Evolutionary conservation across 2,113 vertebrate genomes (phyloP), one percentile per base, ranked within the genome.

Genomic region (Oncorhynchus masou): DNA sequence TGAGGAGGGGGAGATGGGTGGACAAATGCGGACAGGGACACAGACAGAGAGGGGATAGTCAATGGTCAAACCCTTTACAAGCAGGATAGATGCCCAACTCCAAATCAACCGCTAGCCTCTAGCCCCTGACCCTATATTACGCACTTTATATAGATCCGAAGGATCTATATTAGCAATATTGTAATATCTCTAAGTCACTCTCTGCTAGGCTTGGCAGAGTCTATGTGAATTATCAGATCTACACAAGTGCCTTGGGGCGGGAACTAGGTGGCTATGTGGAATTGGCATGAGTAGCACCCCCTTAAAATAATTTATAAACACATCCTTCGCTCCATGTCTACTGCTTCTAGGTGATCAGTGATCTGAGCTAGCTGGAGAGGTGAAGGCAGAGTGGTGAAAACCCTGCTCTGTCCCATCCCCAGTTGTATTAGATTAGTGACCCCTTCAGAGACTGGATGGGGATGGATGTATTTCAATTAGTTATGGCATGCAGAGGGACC

Each of bases 291-390:
- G 12, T 19, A 54, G 16, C 51, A 54, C 51, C 16, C 15, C 51
- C 51, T 54, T 5, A 19, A 15, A 19, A 54, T 54, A 54, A 5
- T 54, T 4, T 19, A 54, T 54, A 54, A 54, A 73, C 70, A 68
- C 59, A 85, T 83, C 70, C 71, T 75, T 72, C 57, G 39, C 39
- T 45, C 9, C 25, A 75, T 24, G 69, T 82, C 34, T n/a, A 80
- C 48, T 54, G 81, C 76, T 57, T 29, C 29, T 85, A 73, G 68
- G 72, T 75, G 39, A 79, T 81, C 75, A 85, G 71, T 76, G 76
- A 85, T 88, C 81, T 85, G 60, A 81, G 34, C 68, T 71, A 68
- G 72, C 11, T 69, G 60, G 74, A 87, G 73, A 73, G 49, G 71
- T 73, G 66, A 70, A 75, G 79, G 34, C 34, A 84, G 49, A 80